These are phyloP conservation scores for Apistogramma diplotaenia DNA, from an alignment of 2,113 vertebrate genomes.

Conservation along the genomic window DNA sequence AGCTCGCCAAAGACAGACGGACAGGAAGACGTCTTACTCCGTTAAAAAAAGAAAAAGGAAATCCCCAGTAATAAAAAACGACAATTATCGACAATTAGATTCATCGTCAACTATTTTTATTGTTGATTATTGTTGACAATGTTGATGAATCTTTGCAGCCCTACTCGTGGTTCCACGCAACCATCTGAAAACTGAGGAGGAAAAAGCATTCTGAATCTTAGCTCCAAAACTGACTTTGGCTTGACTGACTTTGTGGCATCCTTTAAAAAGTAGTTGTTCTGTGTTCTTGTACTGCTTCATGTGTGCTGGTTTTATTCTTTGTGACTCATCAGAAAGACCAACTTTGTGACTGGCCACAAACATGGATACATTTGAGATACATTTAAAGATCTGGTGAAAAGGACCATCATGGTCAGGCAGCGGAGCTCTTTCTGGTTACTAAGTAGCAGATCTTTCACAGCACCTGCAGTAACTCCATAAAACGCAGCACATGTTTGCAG, in stretches of 20 bases:
- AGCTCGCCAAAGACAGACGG: no score
- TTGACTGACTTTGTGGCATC: no score
- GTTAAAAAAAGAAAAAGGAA: no score
- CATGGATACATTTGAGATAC: no score
- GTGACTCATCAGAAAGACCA: neutral
- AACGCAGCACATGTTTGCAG: neutral
- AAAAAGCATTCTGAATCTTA: neutral
- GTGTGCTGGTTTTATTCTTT: neutral
- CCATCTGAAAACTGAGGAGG: neutral
- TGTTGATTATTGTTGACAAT: no score
- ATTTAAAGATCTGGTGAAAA: no score
- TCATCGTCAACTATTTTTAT: no score
- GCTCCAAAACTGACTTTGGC: neutral
- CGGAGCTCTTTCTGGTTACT: neutral
- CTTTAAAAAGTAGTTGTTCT: neutral
- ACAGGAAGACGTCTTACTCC: no score
- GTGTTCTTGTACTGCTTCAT: neutral
- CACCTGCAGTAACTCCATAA: neutral
- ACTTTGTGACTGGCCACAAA: neutral
- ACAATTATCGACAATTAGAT: no score
- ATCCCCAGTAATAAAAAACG: no score
- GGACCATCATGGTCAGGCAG: neutral
- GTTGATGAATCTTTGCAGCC: no score
- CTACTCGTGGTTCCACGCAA: neutral
- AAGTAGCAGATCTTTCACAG: neutral